These are phyloP conservation scores for Rhodinocichla rosea DNA, from an alignment of 2,113 vertebrate genomes.

Conservation along the genomic window DNA sequence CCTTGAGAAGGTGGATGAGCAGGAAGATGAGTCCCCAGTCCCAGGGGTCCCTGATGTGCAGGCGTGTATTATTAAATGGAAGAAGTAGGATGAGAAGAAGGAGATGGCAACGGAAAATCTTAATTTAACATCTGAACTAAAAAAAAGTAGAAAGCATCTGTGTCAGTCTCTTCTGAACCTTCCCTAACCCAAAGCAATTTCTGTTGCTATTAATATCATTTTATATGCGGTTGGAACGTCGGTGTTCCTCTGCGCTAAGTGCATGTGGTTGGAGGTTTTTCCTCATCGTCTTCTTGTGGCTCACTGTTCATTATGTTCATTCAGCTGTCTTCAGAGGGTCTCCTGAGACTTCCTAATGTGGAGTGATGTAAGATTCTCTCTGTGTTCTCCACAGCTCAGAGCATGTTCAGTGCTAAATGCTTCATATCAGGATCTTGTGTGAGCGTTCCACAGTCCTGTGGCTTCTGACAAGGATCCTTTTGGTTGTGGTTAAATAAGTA, in stretches of 20 bases:
- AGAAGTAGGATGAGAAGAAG: background rate
- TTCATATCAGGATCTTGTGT: background rate
- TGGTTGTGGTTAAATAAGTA: background rate
- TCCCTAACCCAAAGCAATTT: conserved; percentile 36
- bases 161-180: background rate
- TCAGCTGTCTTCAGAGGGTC: conserved; percentile 24
- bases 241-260: background rate
- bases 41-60: background rate
- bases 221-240: background rate
- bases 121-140: background rate
- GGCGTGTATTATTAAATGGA: background rate
- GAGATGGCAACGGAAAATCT: background rate
- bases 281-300: background rate
- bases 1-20: background rate
- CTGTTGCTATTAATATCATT: conserved; percentile 33
- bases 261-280: background rate
- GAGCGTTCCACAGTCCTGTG: background rate
- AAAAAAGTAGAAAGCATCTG: background rate
- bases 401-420: background rate
- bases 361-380: background rate
- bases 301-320: conserved; percentile 19
- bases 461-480: background rate
- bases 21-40: background rate
- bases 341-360: background rate
- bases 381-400: background rate